Evolutionary conservation across 2,888 invertebrate species (phyloP).

Genomic region (Crioceris asparagi): DNA sequence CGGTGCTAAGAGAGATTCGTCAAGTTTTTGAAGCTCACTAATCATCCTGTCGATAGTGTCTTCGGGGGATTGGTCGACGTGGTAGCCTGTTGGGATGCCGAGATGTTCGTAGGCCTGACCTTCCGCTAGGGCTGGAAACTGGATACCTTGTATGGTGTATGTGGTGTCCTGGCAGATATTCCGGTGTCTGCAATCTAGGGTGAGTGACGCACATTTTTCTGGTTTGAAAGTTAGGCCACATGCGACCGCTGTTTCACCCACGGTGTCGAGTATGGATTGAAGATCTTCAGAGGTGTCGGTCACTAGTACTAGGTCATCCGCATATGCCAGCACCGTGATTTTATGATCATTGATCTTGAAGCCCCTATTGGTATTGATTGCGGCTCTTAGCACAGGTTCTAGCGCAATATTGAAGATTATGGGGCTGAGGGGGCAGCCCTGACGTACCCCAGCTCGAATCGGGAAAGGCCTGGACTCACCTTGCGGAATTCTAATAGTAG

Average conservation of each 20-base stretch:
- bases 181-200: conserved; percentile 12
- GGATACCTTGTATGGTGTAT: conserved; percentile 17
- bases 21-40: conserved; percentile 12
- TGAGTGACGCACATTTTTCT: conserved; percentile 23
- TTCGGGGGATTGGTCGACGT: conserved; percentile 17
- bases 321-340: too few species aligned
- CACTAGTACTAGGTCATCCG: conserved; percentile 11
- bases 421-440: conserved; percentile 29
- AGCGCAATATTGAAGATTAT: conserved; percentile 28
- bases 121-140: conserved; percentile 14
- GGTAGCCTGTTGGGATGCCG: conserved; percentile 26
- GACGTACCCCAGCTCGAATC: conserved; percentile 27
- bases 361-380: not conserved
- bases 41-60: conserved; percentile 16
- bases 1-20: conserved; percentile 14
- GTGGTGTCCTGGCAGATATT: conserved; percentile 8
- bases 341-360: not conserved
- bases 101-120: conserved; percentile 26
- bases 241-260: conserved; percentile 9
- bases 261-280: conserved; percentile 10
- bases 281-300: conserved; percentile 12
- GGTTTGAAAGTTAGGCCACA: conserved; percentile 26
- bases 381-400: conserved; percentile 13
- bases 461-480: too few species aligned
- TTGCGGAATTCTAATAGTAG: too few species aligned